phyloP scores from a whole-genome alignment of 2,797 vertebrate genomes.

The Glossophaga mutica region DNA sequence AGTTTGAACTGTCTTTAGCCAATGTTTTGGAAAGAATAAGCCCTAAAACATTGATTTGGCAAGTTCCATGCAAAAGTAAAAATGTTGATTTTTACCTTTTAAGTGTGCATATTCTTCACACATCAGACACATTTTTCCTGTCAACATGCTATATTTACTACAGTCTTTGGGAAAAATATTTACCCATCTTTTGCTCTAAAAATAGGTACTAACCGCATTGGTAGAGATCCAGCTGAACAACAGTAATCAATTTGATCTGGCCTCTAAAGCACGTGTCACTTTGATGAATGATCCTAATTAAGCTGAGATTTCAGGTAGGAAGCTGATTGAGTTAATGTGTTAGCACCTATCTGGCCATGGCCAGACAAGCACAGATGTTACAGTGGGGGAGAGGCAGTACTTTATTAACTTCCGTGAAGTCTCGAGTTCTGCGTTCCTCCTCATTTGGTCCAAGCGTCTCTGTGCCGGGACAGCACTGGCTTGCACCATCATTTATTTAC shows the following conservation, averaged over 20 bases:
- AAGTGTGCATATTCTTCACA: neutral
- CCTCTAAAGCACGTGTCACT: slow-evolving; percentile 81
- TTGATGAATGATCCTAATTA: slow-evolving; percentile 86
- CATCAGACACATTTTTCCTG: neutral
- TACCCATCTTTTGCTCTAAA: slow-evolving; percentile 61
- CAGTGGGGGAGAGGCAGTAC: slow-evolving; percentile 57
- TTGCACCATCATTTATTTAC: slow-evolving; percentile 73
- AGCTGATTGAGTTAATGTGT: slow-evolving; percentile 78
- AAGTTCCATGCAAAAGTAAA: neutral
- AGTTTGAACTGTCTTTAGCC: neutral
- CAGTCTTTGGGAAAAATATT: slow-evolving; percentile 13
- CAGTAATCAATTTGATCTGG: slow-evolving; percentile 82
- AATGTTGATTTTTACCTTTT: neutral
- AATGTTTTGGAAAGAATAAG: neutral
- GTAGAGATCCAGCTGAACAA: slow-evolving; percentile 65
- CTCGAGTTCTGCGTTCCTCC: slow-evolving; percentile 59
- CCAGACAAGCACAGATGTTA: slow-evolving; percentile 79
- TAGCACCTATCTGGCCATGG: slow-evolving; percentile 68
- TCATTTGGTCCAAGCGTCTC: slow-evolving; percentile 62
- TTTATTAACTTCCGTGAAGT: slow-evolving; percentile 72
- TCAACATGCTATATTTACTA: neutral
- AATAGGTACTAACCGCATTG: slow-evolving; percentile 62
- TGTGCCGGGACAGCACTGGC: slow-evolving; percentile 60
- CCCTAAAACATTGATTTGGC: neutral
- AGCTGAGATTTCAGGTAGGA: slow-evolving; percentile 80